Conservation (phyloP, 1,140 invertebrate genomes). For the Hermetia illucens region DNA sequence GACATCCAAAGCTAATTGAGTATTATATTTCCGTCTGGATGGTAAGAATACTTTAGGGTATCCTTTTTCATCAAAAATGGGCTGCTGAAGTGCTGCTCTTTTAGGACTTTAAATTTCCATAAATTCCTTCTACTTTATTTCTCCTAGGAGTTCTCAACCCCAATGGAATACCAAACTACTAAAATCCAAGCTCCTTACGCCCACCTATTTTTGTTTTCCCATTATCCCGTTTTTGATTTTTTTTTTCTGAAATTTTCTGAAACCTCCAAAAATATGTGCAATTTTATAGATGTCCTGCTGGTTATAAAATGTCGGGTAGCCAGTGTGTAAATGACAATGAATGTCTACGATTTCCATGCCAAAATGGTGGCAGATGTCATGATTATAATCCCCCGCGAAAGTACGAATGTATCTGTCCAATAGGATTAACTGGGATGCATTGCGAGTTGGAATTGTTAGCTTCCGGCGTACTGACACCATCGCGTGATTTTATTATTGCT, state of each 20-base stretch:
- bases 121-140: not conserved
- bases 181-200: no score
- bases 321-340: conserved; percentile 64
- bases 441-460: conserved; percentile 61
- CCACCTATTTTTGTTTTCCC: no score
- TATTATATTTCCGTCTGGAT: no score
- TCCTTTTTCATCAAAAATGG: no score
- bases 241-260: not conserved
- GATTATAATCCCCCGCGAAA: conserved; percentile 52
- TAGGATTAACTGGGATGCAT: conserved; percentile 59
- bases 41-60: no score
- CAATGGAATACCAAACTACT: no score
- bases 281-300: conserved; percentile 50
- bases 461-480: conserved; percentile 61
- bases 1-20: no score
- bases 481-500: conserved; percentile 70
- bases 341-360: conserved; percentile 50
- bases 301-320: conserved; percentile 43
- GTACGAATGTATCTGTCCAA: conserved; percentile 60
- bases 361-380: conserved; percentile 55
- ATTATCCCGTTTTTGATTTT: not conserved
- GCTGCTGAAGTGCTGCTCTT: conserved; percentile 1
- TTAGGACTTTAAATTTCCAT: not conserved
- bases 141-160: not conserved
- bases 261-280: not conserved